phyloP scores from a whole-genome alignment of 2,797 vertebrate species.

The Lepilemur ruficaudatus region DNA sequence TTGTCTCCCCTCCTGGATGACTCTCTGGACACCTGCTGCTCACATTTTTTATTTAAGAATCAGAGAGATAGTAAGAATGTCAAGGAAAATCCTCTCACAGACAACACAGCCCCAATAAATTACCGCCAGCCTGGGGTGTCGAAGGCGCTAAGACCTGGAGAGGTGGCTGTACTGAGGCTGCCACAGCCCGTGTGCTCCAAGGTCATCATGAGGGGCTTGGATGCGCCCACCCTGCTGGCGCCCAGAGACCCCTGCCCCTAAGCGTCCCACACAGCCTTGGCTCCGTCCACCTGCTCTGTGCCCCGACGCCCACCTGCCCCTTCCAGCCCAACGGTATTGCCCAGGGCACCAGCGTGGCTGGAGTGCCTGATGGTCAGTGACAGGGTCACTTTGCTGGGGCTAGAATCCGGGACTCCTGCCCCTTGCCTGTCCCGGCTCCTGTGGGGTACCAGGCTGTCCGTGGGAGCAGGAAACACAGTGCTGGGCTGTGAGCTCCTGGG shows the following conservation, averaged over 20 bases:
- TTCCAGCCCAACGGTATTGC: not conserved
- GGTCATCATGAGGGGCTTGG: not conserved
- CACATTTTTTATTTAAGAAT: constrained; percentile 40
- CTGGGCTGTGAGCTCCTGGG: not conserved
- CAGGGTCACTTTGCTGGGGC: not conserved
- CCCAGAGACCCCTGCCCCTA: not conserved
- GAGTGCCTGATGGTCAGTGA: not conserved
- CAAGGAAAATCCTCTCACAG: constrained; percentile 15
- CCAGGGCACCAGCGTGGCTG: not conserved
- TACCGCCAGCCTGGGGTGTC: not conserved
- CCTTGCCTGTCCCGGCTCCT: not conserved
- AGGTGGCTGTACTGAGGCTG: not conserved
- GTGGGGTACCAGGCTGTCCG: too few species aligned
- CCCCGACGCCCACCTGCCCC: not conserved
- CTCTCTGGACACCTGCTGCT: not conserved
- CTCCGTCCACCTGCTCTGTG: not conserved
- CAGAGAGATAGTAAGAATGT: constrained; percentile 37
- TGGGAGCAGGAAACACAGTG: not conserved
- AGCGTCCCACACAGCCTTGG: not conserved
- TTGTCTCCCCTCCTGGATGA: not conserved
- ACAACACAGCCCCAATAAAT: not conserved
- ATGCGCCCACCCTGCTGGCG: not conserved
- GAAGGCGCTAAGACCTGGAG: not conserved
- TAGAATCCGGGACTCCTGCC: not conserved
- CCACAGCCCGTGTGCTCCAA: too few species aligned